phyloP scores from a whole-genome alignment of 2,888 invertebrate genomes.

The Anagyrus pseudococci region DNA sequence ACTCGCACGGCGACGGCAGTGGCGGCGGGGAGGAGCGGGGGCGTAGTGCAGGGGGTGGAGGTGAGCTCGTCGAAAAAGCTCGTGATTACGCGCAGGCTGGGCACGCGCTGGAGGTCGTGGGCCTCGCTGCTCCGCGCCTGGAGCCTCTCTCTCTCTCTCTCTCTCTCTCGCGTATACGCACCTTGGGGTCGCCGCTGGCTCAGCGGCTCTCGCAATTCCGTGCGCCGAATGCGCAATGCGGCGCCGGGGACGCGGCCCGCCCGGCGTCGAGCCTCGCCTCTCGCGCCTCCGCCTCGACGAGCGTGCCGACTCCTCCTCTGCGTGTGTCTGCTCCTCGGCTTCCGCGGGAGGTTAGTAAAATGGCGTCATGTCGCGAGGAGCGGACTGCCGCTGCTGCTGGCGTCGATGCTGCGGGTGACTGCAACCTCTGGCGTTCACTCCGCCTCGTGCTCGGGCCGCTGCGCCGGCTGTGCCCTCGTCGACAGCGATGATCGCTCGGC shows the following conservation, averaged over 20 bases:
- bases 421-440: not conserved
- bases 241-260: no score
- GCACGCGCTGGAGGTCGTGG: no score
- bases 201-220: no score
- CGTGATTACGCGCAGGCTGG: no score
- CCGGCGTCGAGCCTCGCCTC: no score
- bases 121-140: no score
- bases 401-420: not conserved
- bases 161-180: no score
- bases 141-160: no score
- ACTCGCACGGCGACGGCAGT: no score
- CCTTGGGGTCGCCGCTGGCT: no score
- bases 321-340: not conserved
- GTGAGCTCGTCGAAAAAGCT: not conserved
- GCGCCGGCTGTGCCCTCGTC: not conserved
- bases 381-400: not conserved
- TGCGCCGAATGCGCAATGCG: not conserved
- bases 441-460: not conserved
- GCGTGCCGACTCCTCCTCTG: not conserved
- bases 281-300: not conserved
- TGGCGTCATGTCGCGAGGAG: slow-evolving; percentile 56
- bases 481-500: slow-evolving; percentile 16
- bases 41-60: not conserved
- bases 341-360: slow-evolving; percentile 60
- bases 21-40: not conserved